Evolutionary conservation across 2,888 invertebrate species (phyloP), one percentile per base, ranked within the genome.

Genomic region (Amaurobius ferox): DNA sequence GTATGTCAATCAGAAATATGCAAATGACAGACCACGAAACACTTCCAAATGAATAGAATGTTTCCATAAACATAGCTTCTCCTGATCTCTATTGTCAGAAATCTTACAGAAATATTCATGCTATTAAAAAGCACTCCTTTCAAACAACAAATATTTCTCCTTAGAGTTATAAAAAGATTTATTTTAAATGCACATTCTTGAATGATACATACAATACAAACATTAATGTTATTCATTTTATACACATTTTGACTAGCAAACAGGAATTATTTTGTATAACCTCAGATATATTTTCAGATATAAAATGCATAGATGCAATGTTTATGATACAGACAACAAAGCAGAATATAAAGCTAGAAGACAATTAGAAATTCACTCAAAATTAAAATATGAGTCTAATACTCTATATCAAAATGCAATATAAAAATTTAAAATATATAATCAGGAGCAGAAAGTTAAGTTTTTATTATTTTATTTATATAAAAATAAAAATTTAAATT

Each of bases 1-100:
- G 68, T 68, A 68, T 68, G 68, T 68, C 68, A 68, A 68, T 68
- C 40, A 68, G 68, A 68, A 68, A 68, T 68, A 68, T 68, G 68
- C 68, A 68, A 68, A 40, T 40, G 68, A 68, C 68, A 68, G 68
- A 40, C 40, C 68, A 66, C 66, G 23, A 3, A 44, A 6, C 23
- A 66, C 32, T 30, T 66, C 35, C 32, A 30, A 32, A 32, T 35
- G 66, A 66, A 55, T 55, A 55, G 3, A 55, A 55, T 23, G 23
- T 2, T 55, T 55, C 3, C 23, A 55, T 55, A 23, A 23, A 55
- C 2, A 23, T 55, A 23, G 23, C 23, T 55, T 55, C 11, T 11
- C 11, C 23, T 55, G 23, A 55, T 23, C n/a, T 66, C 32, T 7
- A n/a, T n/a, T n/a, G n/a, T n/a, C n/a, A n/a, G n/a, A n/a, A n/a